phyloP scores from a whole-genome alignment of 2,113 vertebrate genomes.

The Propithecus coquereli region DNA sequence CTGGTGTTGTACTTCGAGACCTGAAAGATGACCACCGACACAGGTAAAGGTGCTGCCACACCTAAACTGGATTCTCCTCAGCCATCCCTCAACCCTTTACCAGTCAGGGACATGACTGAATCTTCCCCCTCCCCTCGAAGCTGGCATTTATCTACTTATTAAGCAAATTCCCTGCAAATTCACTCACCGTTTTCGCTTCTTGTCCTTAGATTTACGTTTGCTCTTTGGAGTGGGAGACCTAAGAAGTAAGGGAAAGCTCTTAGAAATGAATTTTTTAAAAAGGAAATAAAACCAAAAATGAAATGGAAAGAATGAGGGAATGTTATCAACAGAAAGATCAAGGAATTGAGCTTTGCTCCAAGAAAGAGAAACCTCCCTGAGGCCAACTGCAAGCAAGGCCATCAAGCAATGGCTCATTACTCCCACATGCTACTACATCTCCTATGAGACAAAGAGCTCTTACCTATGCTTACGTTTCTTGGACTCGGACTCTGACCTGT shows the following conservation, averaged over 20 bases:
- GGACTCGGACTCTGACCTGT: conserved; percentile 80
- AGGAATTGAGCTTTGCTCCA: not conserved
- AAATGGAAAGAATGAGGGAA: not conserved
- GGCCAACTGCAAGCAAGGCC: not conserved
- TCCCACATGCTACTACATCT: not conserved
- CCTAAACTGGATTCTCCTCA: not conserved
- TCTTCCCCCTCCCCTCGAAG: not conserved
- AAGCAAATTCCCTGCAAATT: not conserved
- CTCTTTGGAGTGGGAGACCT: conserved; percentile 81
- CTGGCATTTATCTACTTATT: not conserved
- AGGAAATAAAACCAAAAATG: not conserved
- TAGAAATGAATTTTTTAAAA: not conserved
- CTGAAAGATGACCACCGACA: conserved; percentile 51
- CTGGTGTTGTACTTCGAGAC: conserved; percentile 78
- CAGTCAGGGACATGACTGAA: not conserved
- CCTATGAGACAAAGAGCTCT: not conserved
- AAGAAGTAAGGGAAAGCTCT: not conserved
- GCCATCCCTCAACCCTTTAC: not conserved
- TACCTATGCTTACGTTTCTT: conserved; percentile 82
- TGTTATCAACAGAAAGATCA: not conserved
- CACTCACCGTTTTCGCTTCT: conserved; percentile 79
- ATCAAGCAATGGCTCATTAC: not conserved
- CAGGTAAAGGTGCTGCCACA: not conserved
- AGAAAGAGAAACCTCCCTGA: not conserved
- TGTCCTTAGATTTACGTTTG: conserved; percentile 82